Evolutionary conservation across 1,140 invertebrate species (phyloP).

Genomic region (Drosophila pachea): DNA sequence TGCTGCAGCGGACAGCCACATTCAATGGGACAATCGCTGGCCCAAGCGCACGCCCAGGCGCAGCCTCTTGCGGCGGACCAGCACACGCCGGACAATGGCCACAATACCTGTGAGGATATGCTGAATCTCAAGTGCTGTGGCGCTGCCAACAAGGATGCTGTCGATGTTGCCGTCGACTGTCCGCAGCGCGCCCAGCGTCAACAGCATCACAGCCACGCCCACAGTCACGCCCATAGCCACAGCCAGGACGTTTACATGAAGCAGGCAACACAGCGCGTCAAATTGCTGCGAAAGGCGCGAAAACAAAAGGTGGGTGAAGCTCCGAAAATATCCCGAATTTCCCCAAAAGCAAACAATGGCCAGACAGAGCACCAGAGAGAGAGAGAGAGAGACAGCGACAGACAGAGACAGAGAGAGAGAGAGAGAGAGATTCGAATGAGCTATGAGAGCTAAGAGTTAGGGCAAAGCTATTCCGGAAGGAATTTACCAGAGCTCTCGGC

Average conservation of each 20-base stretch:
- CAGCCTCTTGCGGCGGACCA: conserved; percentile 28
- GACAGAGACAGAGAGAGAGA: background rate
- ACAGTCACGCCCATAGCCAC: conserved; percentile 36
- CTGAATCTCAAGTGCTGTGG: conserved; percentile 73
- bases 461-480: no score
- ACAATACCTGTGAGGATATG: conserved; percentile 74
- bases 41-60: conserved; percentile 25
- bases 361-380: background rate
- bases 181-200: conserved; percentile 36
- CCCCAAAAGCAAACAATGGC: background rate
- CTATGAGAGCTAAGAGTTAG: background rate
- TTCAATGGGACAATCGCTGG: conserved; percentile 19
- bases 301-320: conserved; percentile 76
- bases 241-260: conserved; percentile 76
- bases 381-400: background rate
- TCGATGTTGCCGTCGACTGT: conserved; percentile 47
- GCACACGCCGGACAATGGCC: conserved; percentile 58
- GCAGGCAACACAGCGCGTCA: conserved; percentile 73
- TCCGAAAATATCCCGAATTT: conserved; percentile 5
- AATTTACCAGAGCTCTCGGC: no score
- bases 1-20: conserved; percentile 54
- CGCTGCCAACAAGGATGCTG: conserved; percentile 37
- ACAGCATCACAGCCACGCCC: conserved; percentile 3
- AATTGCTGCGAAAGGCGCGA: conserved; percentile 73
- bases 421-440: background rate